These are phyloP conservation scores for Sebastes trivittatus DNA, from an alignment of 2,797 vertebrate genomes.

Conservation along the genomic window DNA sequence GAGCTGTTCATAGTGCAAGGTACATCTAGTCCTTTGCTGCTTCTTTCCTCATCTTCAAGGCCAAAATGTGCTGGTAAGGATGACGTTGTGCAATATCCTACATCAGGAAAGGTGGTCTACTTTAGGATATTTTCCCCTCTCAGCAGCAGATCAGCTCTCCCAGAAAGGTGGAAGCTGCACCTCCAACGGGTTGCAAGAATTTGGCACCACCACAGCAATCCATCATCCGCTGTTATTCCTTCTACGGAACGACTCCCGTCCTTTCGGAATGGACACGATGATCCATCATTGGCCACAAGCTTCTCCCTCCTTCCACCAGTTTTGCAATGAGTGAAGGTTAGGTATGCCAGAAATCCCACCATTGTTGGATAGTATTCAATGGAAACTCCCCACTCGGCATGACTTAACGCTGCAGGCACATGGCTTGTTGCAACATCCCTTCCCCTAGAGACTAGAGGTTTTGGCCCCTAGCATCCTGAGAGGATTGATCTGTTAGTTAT, in stretches of 20 bases:
- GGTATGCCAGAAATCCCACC: background rate
- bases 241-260: background rate
- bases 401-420: background rate
- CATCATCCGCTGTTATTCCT: background rate
- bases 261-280: background rate
- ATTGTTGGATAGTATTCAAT: background rate
- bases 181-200: background rate
- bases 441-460: background rate
- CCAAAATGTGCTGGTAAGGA: background rate
- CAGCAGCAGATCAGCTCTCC: background rate
- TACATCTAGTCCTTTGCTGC: background rate
- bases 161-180: background rate
- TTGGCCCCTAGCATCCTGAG: background rate
- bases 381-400: background rate
- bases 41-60: background rate
- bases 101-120: background rate
- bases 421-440: background rate
- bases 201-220: background rate
- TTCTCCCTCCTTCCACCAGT: background rate
- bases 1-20: background rate
- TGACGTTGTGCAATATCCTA: background rate
- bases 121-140: background rate
- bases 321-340: background rate
- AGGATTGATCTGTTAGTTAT: background rate
- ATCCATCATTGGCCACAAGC: background rate